Evolutionary conservation across 2,113 vertebrate genomes (phyloP), one percentile per base, ranked within the genome.

Genomic region (Empidonax traillii): DNA sequence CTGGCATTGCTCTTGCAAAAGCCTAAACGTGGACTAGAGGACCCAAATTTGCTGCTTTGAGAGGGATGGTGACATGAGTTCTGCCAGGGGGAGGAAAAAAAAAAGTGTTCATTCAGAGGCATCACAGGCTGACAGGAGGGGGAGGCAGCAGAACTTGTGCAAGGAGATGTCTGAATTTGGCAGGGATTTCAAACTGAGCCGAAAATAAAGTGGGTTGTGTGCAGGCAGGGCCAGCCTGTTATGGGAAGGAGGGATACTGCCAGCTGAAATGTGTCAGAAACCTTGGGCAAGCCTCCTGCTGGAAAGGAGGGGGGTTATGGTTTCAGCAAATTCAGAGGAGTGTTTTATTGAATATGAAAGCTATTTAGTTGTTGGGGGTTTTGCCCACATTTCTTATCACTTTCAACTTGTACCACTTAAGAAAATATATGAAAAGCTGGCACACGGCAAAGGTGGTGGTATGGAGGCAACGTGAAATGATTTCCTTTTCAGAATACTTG

Each of bases 351-450:
- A 76, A 12, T 14, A 1, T 8, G 10, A 43, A 56, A 65, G 25
- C 31, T 61, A 2, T 86, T 63, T n/a, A 17, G 14, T 52, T 55
- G 14, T 24, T 53, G 15, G 0, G 8, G 19, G 8, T 72, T 90
- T 81, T 4, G 9, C 13, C 4, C 67, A 3, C 0, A 0, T 46
- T 72, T 76, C n/a, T 65, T 39, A 13, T 2, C 0, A 1, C n/a
- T 86, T 79, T 81, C 11, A 27, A 7, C 41, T 67, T 56, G 13
- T 1, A 0, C 8, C 10, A 6, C 39, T 67, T 62, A 80, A 76
- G 59, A 35, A 75, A 71, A 39, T 4, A 10, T 9, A 12, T 52
- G 12, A 23, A 76, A 62, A 83, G 7, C 4, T 31, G 39, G 28
- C 13, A 1, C 8, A 3, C 23, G 14, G 46, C 21, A 17, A 9